Percentiles rank a stretch among this genome's conserved stretches.
These are phyloP conservation scores for Burhinus oedicnemus DNA, from an alignment of 2,113 vertebrate genomes.

Conservation along the genomic window DNA sequence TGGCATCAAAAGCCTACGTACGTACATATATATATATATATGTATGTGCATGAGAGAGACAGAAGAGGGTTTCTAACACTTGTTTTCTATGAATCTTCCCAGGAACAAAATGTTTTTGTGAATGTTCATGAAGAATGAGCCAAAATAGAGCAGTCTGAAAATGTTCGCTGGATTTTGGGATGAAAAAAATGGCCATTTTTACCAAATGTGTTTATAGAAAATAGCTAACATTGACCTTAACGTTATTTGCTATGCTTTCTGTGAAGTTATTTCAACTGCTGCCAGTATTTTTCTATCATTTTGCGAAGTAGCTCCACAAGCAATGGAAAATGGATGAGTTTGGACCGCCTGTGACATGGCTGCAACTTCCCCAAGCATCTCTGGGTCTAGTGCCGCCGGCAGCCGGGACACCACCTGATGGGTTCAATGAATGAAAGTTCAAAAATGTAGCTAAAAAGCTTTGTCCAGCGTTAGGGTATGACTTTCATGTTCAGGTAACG, in stretches of 20 bases:
- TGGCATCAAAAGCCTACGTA: not conserved
- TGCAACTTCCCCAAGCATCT: not conserved
- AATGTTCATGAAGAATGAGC: slow-evolving; percentile 31
- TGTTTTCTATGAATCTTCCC: slow-evolving; percentile 32
- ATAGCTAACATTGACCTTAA: not conserved
- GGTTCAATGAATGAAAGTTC: not conserved
- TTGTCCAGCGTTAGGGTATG: not conserved
- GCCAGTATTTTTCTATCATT: not conserved
- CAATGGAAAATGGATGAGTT: not conserved
- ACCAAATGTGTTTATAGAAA: not conserved
- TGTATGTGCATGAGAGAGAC: not conserved
- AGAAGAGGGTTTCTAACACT: not conserved
- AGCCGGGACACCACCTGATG: accelerated
- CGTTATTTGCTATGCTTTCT: not conserved
- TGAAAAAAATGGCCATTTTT: not conserved
- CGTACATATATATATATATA: not conserved
- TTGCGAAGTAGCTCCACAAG: not conserved
- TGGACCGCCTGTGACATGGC: not conserved
- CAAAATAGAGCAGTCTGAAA: slow-evolving; percentile 31
- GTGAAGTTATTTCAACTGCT: not conserved
- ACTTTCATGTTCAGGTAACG: too few relatives aligned
- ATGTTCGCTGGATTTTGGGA: not conserved
- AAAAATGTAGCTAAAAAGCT: accelerated
- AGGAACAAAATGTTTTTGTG: slow-evolving; percentile 48
- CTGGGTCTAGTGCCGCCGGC: not conserved